Percentiles rank a stretch among this genome's conserved stretches.
Conservation (phyloP, 2,797 vertebrate species). For the Neosilurus mollespiculum region DNA sequence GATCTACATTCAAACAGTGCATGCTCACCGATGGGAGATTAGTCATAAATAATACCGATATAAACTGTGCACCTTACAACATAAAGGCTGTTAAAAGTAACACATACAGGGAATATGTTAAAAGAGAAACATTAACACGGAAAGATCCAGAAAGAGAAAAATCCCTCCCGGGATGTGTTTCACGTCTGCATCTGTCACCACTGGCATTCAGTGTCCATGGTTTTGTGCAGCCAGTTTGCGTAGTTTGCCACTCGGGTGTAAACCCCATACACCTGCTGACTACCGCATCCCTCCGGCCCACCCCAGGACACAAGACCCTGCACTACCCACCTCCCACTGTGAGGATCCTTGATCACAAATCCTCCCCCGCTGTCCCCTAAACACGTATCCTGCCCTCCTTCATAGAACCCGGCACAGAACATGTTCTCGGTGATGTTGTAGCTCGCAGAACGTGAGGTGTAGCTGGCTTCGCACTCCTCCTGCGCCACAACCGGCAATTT, state of each 20-base stretch:
- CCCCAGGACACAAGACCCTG: conserved; percentile 95
- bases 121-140: neutral
- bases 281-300: conserved; percentile 91
- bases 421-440: conserved; percentile 94
- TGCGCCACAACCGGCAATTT: conserved; percentile 91
- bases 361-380: conserved; percentile 95
- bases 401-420: conserved; percentile 93
- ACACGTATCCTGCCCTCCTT: conserved; percentile 92
- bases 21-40: neutral
- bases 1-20: too few relatives aligned
- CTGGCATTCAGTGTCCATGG: conserved; percentile 61
- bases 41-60: neutral
- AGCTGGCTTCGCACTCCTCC: conserved; percentile 86
- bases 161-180: neutral
- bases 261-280: conserved; percentile 91
- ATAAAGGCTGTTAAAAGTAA: neutral
- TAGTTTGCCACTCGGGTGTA: conserved; percentile 92
- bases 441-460: conserved; percentile 82
- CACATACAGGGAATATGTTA: neutral
- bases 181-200: conserved; percentile 33
- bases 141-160: neutral
- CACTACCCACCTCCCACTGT: conserved; percentile 81
- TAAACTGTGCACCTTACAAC: neutral
- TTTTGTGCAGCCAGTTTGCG: conserved; percentile 80
- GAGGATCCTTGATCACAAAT: conserved; percentile 80